A percentile compares a stretch with the other conserved stretches of the same genome.
phyloP scores from a whole-genome alignment of 2,113 vertebrate species.

The Heliornis fulica region DNA sequence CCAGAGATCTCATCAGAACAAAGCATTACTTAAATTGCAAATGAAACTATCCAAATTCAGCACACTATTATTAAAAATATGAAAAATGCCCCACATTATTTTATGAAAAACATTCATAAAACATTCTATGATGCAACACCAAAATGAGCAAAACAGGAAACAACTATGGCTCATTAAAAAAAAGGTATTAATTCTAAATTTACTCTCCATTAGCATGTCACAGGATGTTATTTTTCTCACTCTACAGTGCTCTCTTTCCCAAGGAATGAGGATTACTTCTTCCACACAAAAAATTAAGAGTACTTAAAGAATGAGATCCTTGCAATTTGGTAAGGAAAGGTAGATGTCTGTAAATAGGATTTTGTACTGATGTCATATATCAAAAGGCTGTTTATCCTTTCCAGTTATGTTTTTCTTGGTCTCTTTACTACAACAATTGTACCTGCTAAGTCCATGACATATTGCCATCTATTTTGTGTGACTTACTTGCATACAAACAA shows the following conservation, averaged over 20 bases:
- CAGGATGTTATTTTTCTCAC: neutral
- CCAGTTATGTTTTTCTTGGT: neutral
- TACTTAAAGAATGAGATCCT: neutral
- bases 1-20: constrained; percentile 61
- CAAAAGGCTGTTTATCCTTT: neutral
- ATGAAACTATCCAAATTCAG: constrained; percentile 54
- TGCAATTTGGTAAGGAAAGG: neutral
- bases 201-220: neutral
- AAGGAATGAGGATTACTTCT: neutral
- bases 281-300: neutral
- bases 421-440: neutral
- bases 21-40: constrained; percentile 69
- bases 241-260: neutral
- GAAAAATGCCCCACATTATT: constrained; percentile 51
- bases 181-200: constrained; percentile 20
- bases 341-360: neutral
- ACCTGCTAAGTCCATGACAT: neutral
- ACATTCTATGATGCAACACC: constrained; percentile 34
- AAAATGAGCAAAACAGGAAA: constrained; percentile 36
- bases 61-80: constrained; percentile 45
- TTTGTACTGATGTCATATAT: neutral
- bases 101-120: constrained; percentile 39
- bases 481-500: neutral
- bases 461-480: neutral
- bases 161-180: neutral